These are phyloP conservation scores for Sthenelais limicola DNA, from an alignment of 2,888 invertebrate species.

Conservation along the genomic window DNA sequence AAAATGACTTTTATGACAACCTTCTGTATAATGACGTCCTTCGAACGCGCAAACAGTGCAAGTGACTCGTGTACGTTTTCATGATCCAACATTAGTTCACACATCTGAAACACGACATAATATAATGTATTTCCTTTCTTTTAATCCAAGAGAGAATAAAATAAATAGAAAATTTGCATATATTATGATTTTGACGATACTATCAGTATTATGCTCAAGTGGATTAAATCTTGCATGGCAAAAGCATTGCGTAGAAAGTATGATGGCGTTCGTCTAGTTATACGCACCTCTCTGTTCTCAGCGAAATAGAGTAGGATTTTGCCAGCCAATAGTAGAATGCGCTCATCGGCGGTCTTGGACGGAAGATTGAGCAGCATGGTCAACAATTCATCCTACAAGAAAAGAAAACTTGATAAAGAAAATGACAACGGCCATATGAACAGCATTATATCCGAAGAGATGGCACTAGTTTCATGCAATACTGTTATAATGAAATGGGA, in stretches of 20 bases:
- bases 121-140: neutral
- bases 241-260: no score
- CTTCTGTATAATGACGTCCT: conserved; percentile 64
- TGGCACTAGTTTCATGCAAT: no score
- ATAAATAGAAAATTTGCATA: neutral
- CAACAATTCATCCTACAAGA: conserved; percentile 61
- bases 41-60: conserved; percentile 58
- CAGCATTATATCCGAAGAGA: no score
- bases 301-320: conserved; percentile 69
- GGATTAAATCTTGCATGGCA: no score
- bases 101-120: conserved; percentile 59
- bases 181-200: neutral
- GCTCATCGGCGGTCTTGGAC: conserved; percentile 60
- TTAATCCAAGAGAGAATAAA: neutral
- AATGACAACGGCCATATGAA: neutral
- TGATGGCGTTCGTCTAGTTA: neutral
- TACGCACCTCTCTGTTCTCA: conserved; percentile 60
- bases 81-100: conserved; percentile 59
- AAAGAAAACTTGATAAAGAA: neutral
- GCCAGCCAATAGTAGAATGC: conserved; percentile 63
- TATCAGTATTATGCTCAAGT: neutral
- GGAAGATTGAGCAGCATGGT: conserved; percentile 61
- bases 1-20: conserved; percentile 66
- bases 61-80: conserved; percentile 58
- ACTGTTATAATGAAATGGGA: no score